These are phyloP conservation scores for Tokudaia tokunoshimensis DNA, from an alignment of 2,797 vertebrate genomes.

Conservation along the genomic window DNA sequence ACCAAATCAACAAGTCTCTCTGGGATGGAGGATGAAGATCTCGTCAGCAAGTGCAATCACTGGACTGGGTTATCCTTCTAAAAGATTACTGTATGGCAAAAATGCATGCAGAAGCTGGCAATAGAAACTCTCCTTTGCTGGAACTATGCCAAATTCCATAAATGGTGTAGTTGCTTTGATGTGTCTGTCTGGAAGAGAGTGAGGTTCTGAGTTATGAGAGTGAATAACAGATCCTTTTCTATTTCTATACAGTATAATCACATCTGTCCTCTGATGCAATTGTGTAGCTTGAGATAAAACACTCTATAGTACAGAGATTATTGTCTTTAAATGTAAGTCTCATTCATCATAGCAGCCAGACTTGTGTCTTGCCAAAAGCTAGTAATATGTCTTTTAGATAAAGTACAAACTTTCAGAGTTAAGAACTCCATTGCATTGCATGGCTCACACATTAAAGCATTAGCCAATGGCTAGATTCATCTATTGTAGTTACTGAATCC, in stretches of 20 bases:
- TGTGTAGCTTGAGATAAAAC: conserved; percentile 38
- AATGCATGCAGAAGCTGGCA: neutral
- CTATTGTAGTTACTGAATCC: neutral
- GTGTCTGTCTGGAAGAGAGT: neutral
- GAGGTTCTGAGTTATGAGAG: conserved; percentile 2
- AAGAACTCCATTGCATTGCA: conserved; percentile 20
- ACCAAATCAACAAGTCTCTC: neutral
- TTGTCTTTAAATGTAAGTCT: conserved; percentile 49
- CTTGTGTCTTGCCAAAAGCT: conserved; percentile 47
- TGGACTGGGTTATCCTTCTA: neutral
- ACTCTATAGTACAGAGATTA: neutral
- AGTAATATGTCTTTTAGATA: conserved; percentile 56
- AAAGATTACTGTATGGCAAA: too few species aligned
- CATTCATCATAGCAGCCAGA: conserved; percentile 34
- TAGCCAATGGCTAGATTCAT: neutral
- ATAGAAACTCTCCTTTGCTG: neutral
- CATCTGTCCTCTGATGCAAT: neutral
- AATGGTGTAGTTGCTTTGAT: neutral
- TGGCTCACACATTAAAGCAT: neutral
- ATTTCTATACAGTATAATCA: neutral
- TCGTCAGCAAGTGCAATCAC: neutral
- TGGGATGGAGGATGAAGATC: neutral
- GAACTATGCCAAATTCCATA: conserved; percentile 4
- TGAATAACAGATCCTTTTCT: neutral
- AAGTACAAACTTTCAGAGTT: conserved; percentile 46